Evolutionary conservation across 2,888 invertebrate species (phyloP).

Genomic region (Suillia variegata): DNA sequence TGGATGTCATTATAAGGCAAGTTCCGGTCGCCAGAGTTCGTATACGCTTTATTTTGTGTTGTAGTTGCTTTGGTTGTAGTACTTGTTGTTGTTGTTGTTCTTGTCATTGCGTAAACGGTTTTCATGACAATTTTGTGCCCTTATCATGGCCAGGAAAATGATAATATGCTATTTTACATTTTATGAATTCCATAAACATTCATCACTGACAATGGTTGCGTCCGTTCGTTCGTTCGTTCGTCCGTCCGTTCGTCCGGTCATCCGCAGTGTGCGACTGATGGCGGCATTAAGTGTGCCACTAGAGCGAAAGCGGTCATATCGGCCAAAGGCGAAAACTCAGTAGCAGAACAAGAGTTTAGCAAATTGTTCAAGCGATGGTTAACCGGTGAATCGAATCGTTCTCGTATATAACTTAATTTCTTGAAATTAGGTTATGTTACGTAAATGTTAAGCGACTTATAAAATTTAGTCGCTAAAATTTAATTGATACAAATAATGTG

Average conservation of each 20-base stretch:
- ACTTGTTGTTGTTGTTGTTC: not conserved
- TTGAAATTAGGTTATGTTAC: no score
- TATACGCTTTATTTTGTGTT: not conserved
- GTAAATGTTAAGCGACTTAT: no score
- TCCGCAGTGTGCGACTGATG: constrained; percentile 1
- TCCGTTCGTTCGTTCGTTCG: not conserved
- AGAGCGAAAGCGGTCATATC: constrained; percentile 11
- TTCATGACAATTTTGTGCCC: not conserved
- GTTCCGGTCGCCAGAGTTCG: constrained; percentile 6
- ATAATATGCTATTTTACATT: constrained; percentile 33
- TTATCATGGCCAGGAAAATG: constrained; percentile 24
- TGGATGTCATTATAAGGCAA: constrained; percentile 4
- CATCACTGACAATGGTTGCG: constrained; percentile 23
- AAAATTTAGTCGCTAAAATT: no score
- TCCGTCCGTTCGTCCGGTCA: not conserved
- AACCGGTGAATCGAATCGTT: no score
- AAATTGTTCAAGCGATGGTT: no score
- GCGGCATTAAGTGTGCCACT: constrained; percentile 12
- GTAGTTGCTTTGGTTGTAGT: not conserved
- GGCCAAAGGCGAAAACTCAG: not conserved
- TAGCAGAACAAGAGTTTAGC: not conserved
- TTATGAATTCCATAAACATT: constrained; percentile 34
- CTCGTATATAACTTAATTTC: no score
- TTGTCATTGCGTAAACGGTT: constrained; percentile 3
- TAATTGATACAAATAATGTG: no score